Conservation (phyloP, 2,113 vertebrate genomes). For the Nibea albiflora region DNA sequence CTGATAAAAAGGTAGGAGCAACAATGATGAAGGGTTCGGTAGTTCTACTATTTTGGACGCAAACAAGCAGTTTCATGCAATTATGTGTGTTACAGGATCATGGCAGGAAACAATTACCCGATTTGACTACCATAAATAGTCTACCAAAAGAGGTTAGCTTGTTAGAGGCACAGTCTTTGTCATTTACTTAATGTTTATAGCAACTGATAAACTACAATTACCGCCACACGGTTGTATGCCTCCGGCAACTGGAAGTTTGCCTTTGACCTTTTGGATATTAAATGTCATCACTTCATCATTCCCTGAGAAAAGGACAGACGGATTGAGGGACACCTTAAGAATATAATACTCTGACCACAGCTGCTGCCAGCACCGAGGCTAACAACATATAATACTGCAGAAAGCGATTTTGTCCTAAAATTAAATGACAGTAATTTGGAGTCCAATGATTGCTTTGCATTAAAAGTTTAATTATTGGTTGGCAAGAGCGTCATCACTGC, state of each 20-base stretch:
- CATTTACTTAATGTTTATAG: not conserved
- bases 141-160: not conserved
- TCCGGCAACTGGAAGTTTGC: too few relatives aligned
- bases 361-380: too few relatives aligned
- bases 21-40: not conserved
- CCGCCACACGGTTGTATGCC: too few relatives aligned
- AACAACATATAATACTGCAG: not conserved
- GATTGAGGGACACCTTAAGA: too few relatives aligned
- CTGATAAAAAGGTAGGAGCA: not conserved
- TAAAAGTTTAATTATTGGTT: too few relatives aligned
- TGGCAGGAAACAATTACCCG: not conserved
- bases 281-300: too few relatives aligned
- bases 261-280: too few relatives aligned
- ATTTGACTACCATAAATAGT: not conserved
- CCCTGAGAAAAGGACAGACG: too few relatives aligned
- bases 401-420: not conserved
- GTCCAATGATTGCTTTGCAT: too few relatives aligned
- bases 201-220: not conserved
- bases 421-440: too few relatives aligned
- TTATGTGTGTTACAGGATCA: not conserved
- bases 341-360: too few relatives aligned
- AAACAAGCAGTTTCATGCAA: not conserved
- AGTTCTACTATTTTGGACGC: not conserved
- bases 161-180: not conserved
- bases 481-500: not conserved